phyloP scores from a whole-genome alignment of 1,140 invertebrate species.

The Ceratina calcarata region DNA sequence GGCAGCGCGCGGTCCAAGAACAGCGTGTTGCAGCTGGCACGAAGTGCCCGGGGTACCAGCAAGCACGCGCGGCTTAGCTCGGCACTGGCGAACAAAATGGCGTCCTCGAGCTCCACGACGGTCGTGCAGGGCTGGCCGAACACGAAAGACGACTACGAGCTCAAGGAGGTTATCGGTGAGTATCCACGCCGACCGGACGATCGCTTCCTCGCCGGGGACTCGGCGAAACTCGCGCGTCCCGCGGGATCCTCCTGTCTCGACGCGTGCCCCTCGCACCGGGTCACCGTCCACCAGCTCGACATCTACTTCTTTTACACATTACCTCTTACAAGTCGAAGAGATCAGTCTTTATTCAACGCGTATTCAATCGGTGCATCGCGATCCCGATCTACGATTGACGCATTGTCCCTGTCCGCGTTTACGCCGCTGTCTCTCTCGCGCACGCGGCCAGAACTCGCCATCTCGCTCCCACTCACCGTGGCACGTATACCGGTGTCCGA shows the following conservation, averaged over 20 bases:
- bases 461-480: constrained; percentile 26
- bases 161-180: constrained; percentile 96
- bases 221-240: neutral
- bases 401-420: constrained; percentile 3
- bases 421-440: constrained; percentile 10
- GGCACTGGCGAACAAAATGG: constrained; percentile 87
- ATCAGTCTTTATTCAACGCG: too few species aligned
- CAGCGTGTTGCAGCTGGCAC: constrained; percentile 56
- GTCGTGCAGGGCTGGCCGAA: constrained; percentile 91
- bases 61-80: constrained; percentile 79
- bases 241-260: too few species aligned
- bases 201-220: neutral
- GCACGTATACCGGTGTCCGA: constrained; percentile 43
- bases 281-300: neutral
- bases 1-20: constrained; percentile 27
- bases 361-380: neutral
- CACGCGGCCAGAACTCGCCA: neutral
- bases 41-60: constrained; percentile 66
- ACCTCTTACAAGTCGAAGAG: too few species aligned
- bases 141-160: constrained; percentile 95
- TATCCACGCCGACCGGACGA: constrained; percentile 18
- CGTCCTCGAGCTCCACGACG: constrained; percentile 82
- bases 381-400: neutral
- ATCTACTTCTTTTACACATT: neutral
- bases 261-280: constrained; percentile 4